These are phyloP conservation scores for Gyps fulvus DNA, from an alignment of 2,113 vertebrate species.

Conservation along the genomic window DNA sequence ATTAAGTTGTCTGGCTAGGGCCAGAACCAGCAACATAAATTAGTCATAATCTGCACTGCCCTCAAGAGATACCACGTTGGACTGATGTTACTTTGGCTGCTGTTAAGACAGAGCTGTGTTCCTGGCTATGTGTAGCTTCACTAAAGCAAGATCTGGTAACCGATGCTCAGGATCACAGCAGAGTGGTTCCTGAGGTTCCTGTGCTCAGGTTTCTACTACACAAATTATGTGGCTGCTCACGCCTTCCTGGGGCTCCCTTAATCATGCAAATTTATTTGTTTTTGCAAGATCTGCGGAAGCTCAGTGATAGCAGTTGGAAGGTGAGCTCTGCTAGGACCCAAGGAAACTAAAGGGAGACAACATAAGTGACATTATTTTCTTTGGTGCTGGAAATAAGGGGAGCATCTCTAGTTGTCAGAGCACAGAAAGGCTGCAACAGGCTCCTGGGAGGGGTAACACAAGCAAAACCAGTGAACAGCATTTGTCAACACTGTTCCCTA, in stretches of 20 bases:
- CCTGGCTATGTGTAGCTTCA: neutral
- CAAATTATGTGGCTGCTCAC: neutral
- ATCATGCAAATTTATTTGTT: neutral
- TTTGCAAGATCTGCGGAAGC: neutral
- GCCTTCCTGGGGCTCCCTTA: neutral
- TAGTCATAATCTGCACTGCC: neutral
- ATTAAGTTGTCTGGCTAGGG: neutral
- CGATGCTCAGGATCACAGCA: neutral
- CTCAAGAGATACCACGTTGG: neutral
- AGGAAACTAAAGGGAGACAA: neutral
- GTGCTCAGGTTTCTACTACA: neutral
- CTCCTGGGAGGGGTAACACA: neutral
- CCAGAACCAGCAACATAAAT: neutral
- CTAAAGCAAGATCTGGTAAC: neutral
- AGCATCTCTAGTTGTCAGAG: neutral
- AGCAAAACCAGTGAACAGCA: neutral
- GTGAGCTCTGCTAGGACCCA: neutral
- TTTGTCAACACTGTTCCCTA: neutral
- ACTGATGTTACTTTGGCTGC: neutral
- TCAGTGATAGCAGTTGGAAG: neutral
- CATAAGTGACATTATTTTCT: neutral
- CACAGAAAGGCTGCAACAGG: neutral
- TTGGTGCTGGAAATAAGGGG: neutral
- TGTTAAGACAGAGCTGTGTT: neutral
- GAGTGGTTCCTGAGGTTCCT: neutral